Base-by-base conservation (phyloP, 2,113 vertebrate genomes). In the Macroglossus sobrinus region DNA sequence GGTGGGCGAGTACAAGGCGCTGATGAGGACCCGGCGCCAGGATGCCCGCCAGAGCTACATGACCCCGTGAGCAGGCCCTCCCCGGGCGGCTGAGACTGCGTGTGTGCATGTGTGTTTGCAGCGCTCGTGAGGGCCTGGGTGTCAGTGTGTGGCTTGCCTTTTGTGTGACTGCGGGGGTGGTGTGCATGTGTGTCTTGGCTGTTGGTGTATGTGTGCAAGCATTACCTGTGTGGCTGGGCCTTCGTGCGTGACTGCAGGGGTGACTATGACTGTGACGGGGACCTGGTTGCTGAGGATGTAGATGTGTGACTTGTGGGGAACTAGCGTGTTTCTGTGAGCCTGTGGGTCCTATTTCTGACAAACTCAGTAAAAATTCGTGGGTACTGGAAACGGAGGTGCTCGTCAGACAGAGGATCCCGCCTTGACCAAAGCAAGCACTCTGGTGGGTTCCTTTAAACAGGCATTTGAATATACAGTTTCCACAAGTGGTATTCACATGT, bases 1-100 rank as follows among this genome's bases (percentile, higher is more conserved):
- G 0, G 99, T 99, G 79, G 99, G 99, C n/a, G 99, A 99, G 98
- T 99, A 99, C 99, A 99, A 99, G 97, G 99, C 99, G 61, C 99
- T 99, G 99, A 99, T 99, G 99, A 99, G 99, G 98, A 99, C 98
- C 91, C 98, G 99, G 45, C 98, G 99, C 45, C 99, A 99, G 98
- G 99, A 99, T 6, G 98, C 98, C 98, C 99, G 99, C 97, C 99
- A 98, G 98, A 98, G 99, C 78, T 99, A 99, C 97, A 53, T 99
- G 18, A 98, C 99, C 87, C 99, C 99, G 99, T 99, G 98, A 98
- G 97, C n/a, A 15, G 55, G 24, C 72, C 81, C 78, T 1, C 10
- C 66, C 43, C 0, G 2, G 61, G 81, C 11, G 18, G 78, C 80
- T 0, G 59, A 7, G 50, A 16, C 35, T 6, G 11, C 16, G 45